Conservation (phyloP, 1,140 invertebrate genomes). For the Aphelenchoides avenae region DNA sequence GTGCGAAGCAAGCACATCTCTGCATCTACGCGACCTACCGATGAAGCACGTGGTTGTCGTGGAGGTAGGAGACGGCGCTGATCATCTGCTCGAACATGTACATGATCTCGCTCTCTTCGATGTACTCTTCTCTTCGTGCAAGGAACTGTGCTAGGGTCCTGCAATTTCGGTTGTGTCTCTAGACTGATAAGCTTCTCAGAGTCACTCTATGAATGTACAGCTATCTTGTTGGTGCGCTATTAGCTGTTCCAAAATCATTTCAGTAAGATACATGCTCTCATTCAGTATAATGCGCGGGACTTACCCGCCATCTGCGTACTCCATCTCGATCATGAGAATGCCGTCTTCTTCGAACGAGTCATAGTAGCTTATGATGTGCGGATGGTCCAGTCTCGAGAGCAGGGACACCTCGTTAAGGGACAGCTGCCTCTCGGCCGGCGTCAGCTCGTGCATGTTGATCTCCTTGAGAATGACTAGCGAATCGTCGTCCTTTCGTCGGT, state of each 20-base stretch:
- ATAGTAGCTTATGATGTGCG: neutral
- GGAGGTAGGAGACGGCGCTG: constrained; percentile 70
- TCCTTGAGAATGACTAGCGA: constrained; percentile 72
- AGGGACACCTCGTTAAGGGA: constrained; percentile 74
- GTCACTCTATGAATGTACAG: too few species aligned
- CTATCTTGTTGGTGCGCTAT: too few species aligned
- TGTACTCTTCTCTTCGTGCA: constrained; percentile 61
- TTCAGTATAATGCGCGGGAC: constrained; percentile 8
- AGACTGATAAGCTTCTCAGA: too few species aligned
- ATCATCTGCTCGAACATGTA: constrained; percentile 70
- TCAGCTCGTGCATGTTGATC: constrained; percentile 72
- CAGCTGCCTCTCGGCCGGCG: constrained; percentile 68
- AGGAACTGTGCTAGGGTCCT: constrained; percentile 70
- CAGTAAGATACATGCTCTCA: neutral
- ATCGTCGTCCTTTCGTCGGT: constrained; percentile 67
- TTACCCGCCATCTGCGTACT: constrained; percentile 72
- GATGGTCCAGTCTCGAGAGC: neutral
- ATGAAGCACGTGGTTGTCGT: constrained; percentile 71
- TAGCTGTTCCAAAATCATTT: too few species aligned
- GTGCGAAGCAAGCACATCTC: neutral
- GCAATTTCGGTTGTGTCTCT: too few species aligned
- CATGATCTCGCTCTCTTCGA: constrained; percentile 69
- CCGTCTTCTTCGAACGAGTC: neutral
- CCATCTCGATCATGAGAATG: constrained; percentile 66
- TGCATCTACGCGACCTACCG: constrained; percentile 61